These are phyloP conservation scores for Trichogramma dendrolimi DNA, from an alignment of 2,888 invertebrate species.

Conservation along the genomic window DNA sequence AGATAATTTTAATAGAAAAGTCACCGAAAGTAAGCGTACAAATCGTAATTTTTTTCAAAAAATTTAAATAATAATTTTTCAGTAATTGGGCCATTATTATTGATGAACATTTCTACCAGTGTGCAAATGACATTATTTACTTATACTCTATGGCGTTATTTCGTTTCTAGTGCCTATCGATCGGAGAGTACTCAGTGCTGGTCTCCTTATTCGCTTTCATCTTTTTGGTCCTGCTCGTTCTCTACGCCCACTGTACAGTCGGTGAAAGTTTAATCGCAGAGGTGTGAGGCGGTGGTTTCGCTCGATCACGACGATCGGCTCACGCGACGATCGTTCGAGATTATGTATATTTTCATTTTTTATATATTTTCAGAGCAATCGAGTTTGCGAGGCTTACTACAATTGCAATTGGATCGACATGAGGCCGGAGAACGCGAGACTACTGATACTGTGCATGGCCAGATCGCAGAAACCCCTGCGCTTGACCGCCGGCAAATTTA, in stretches of 20 bases:
- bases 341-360: not conserved
- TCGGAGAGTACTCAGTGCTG: slow-evolving; percentile 35
- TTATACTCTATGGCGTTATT: no score
- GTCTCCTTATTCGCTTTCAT: slow-evolving; percentile 37
- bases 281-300: slow-evolving; percentile 19
- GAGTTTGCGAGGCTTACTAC: slow-evolving; percentile 56
- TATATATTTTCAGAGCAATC: slow-evolving; percentile 51
- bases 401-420: slow-evolving; percentile 55
- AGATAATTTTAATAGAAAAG: no score
- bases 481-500: slow-evolving; percentile 57
- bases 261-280: slow-evolving; percentile 38
- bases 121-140: no score
- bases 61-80: no score
- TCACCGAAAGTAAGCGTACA: no score
- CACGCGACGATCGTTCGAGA: not conserved
- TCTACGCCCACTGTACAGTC: slow-evolving; percentile 40
- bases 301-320: no score
- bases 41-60: no score
- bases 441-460: slow-evolving; percentile 54
- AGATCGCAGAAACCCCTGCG: slow-evolving; percentile 55
- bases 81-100: no score
- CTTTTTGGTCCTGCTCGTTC: slow-evolving; percentile 37
- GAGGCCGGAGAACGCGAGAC: slow-evolving; percentile 48
- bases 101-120: no score
- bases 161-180: not conserved